phyloP scores from a whole-genome alignment of 2,797 vertebrate species.

The Meriones psammophilus region DNA sequence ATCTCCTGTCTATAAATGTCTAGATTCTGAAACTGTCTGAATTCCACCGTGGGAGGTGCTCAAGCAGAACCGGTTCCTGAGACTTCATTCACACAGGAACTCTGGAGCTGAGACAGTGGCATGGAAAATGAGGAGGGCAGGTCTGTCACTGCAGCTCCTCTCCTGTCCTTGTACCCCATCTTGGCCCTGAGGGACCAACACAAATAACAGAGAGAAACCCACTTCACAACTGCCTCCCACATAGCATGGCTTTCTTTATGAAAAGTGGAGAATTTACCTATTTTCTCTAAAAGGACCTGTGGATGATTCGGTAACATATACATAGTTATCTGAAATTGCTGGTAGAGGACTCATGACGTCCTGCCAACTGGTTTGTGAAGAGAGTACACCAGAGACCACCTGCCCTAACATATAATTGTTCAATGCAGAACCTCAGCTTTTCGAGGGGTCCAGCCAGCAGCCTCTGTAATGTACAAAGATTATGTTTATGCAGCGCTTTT shows the following conservation, averaged over 20 bases:
- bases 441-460: slow-evolving; percentile 2
- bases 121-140: slow-evolving; percentile 13
- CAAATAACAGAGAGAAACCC: slow-evolving; percentile 15
- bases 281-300: slow-evolving; percentile 9
- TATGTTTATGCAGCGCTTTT: slow-evolving; percentile 52
- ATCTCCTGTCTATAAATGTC: not conserved
- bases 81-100: slow-evolving; percentile 6
- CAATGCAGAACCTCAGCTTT: slow-evolving; percentile 43
- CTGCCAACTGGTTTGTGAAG: not conserved
- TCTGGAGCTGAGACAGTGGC: slow-evolving; percentile 29
- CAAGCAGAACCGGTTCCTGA: not conserved
- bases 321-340: slow-evolving; percentile 41
- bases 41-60: not conserved
- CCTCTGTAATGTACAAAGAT: slow-evolving; percentile 18
- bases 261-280: slow-evolving; percentile 36
- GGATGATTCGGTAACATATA: slow-evolving; percentile 39
- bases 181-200: not conserved
- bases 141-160: not conserved
- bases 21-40: slow-evolving; percentile 41
- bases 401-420: slow-evolving; percentile 33
- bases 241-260: slow-evolving; percentile 33
- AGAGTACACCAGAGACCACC: slow-evolving; percentile 33
- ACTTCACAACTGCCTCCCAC: not conserved
- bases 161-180: not conserved
- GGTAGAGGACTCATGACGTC: slow-evolving; percentile 1